Base-by-base conservation (phyloP, 2,113 vertebrate genomes). In the Scomber colias region DNA sequence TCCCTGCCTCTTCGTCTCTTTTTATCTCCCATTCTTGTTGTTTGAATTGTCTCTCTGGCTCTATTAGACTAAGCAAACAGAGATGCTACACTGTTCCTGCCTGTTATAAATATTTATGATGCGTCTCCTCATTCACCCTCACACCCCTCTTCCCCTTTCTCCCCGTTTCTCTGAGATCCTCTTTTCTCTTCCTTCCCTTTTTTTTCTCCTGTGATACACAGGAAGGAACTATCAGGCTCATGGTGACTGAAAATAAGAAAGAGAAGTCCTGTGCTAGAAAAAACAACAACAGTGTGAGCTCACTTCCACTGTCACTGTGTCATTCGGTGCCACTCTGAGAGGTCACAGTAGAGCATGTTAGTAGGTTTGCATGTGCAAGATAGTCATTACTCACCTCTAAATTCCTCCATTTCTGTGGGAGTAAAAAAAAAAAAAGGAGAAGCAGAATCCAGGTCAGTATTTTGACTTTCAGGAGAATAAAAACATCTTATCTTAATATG, bases 41-140 rank as follows among this genome's bases (percentile, higher is more conserved):
- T 83, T 80, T 84, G 79, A 81, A 71, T 89, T 66, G 68, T 84
- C 78, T 62, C 82, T 81, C 85, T 75, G 81, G 75, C 67, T 79
- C 73, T 27, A 79, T 88, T 69, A 87, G 86, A 82, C 91, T 83
- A 84, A 91, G 79, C 87, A 90, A 92, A 92, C 85, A 90, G 88
- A 90, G 91, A 87, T 85, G 82, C 85, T 69, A 5, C 79, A 69
- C 71, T 76, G 76, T 79, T 82, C 62, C 59, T 59, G 79, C 27
- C 66, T 2, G 77, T 81, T 80, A 87, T 93, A 91, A 93, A 93
- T 94, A 93, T 94, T 92, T 92, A 92, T 90, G 84, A 87, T 50
- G 69, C 31, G 51, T 83, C 77, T 74, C 67, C 82, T 48, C 72
- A 77, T 77, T 80, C 77, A 77, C 31, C 56, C 64, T 56, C n/a